Base-by-base conservation (phyloP, 2,888 invertebrate species). In the Oscheius myriophilus region DNA sequence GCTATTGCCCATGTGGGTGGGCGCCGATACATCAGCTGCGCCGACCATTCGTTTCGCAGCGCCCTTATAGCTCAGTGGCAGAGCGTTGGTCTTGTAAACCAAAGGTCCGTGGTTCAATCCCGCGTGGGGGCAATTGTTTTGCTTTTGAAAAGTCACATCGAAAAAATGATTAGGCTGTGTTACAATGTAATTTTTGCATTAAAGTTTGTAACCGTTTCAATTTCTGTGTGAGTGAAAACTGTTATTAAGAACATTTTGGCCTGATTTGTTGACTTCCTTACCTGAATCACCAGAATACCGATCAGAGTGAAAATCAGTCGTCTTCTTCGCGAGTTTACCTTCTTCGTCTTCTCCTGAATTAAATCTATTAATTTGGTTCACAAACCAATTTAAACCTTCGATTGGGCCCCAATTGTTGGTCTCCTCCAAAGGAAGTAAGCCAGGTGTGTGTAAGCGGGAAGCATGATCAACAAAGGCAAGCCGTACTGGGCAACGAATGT, bases 61-160 rank as follows among this genome's bases (percentile, higher is more conserved):
- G 73, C 73, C 73, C 71, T 71, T 71, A 73, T 73, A 73, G 73
- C 73, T 69, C 70, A 71, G 73, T 73, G 73, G 73, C 63, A 73
- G 73, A 73, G 73, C 71, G 73, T 69, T 69, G 70, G 73, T 73
- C 73, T 73, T 69, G 69, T 71, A 73, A 73, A 73, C 73, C 70
- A 71, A 69, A 73, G 73, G 69, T 73, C 70, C 69, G 69, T 69
- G 33, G 33, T 33, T 33, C 33, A 33, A 33, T 33, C 33, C 33
- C 33, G 33, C 33, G 33, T 33, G 33, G 33, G 33, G 33, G 33
- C 33, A 33, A 33, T 46, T 11, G 2, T 46, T 46, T 46, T 46
- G 3, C 18, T 46, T 12, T 18, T 16, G 18, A 46, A 46, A 43
- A 43, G 9, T 43, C 43, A 43, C 9, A 43, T 43, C 14, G 14